Conservation (phyloP, 2,113 vertebrate genomes). For the Brachyhypopomus gauderio region DNA sequence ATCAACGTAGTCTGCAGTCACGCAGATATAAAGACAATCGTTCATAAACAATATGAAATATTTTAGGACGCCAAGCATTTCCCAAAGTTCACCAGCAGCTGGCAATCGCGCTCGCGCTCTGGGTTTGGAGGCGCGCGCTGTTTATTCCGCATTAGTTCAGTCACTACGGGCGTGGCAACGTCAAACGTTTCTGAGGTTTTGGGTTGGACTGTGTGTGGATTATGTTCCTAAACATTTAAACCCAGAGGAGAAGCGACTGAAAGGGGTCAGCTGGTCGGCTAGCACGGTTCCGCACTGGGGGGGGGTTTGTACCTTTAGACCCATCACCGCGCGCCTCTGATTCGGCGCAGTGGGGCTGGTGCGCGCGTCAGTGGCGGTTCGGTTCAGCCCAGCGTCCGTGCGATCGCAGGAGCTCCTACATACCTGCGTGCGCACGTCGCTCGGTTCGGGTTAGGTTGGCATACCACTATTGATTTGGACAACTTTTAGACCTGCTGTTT, state of each 20-base stretch:
- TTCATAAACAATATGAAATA: too few species aligned
- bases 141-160: slow-evolving; percentile 46
- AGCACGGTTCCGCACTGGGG: not conserved
- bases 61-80: slow-evolving; percentile 37
- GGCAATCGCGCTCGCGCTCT: slow-evolving; percentile 22
- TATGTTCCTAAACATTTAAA: not conserved
- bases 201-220: not conserved
- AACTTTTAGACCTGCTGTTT: slow-evolving; percentile 27
- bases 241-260: not conserved
- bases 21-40: too few species aligned
- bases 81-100: slow-evolving; percentile 46
- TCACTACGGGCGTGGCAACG: slow-evolving; percentile 41
- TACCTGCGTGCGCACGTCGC: slow-evolving; percentile 11
- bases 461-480: not conserved
- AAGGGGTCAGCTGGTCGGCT: too few species aligned
- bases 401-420: not conserved
- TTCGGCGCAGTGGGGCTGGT: not conserved
- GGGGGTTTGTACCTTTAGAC: not conserved
- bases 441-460: not conserved
- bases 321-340: not conserved
- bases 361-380: not conserved
- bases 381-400: not conserved
- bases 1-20: too few species aligned
- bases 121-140: slow-evolving; percentile 33
- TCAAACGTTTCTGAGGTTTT: not conserved